Evolutionary conservation across 2,888 invertebrate genomes (phyloP).

Genomic region (Galerucella calmariensis): DNA sequence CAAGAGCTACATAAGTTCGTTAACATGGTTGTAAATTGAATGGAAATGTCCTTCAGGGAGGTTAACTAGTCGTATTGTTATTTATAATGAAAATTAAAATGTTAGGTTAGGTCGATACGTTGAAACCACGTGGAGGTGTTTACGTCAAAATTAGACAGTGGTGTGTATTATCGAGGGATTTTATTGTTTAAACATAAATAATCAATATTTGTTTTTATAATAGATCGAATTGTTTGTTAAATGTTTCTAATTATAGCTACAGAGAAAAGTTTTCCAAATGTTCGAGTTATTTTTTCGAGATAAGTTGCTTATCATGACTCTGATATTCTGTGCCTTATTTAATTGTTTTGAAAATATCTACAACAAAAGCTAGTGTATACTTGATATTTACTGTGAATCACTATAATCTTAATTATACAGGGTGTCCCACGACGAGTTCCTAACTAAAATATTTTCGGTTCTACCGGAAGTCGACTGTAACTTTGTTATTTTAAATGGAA

Average conservation of each 20-base stretch:
- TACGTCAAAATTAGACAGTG: background rate
- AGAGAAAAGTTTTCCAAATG: background rate
- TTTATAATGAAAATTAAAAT: background rate
- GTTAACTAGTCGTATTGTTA: background rate
- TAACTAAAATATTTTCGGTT: too few species aligned
- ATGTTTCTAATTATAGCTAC: background rate
- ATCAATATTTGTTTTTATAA: background rate
- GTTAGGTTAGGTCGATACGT: conserved; percentile 8
- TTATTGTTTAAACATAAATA: background rate
- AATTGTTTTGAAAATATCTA: too few species aligned
- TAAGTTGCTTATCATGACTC: too few species aligned
- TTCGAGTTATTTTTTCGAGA: background rate
- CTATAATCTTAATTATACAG: too few species aligned
- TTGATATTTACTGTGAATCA: too few species aligned
- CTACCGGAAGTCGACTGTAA: too few species aligned
- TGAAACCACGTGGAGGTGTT: conserved; percentile 10
- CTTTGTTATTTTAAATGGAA: too few species aligned
- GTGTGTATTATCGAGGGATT: background rate
- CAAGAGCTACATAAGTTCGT: background rate
- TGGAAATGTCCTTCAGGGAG: conserved; percentile 4
- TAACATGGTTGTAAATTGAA: background rate
- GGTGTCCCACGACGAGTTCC: too few species aligned
- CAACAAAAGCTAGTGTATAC: too few species aligned
- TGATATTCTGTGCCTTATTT: background rate
- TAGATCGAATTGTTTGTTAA: background rate